phyloP scores from a whole-genome alignment of 2,888 invertebrate genomes.

The Helleia helle region DNA sequence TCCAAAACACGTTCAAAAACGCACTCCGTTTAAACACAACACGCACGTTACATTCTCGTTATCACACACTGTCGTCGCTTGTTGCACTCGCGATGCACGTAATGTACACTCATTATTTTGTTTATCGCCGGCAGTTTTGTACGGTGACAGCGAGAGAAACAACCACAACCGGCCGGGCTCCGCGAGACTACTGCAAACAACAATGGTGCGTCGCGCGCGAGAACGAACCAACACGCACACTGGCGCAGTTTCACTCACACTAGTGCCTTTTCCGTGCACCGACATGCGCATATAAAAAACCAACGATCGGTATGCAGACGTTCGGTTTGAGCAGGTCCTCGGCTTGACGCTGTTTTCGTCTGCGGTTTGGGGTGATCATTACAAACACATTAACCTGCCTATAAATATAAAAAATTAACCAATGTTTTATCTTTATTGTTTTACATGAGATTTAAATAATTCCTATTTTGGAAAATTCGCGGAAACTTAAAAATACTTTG shows the following conservation, averaged over 20 bases:
- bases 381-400: conserved; percentile 35
- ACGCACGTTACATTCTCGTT: conserved; percentile 65
- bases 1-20: conserved; percentile 59
- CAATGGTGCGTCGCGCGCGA: conserved; percentile 55
- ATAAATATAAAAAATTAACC: too few relatives aligned
- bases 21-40: conserved; percentile 61
- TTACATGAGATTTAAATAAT: too few relatives aligned
- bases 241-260: conserved; percentile 38
- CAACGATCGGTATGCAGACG: conserved; percentile 74
- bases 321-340: conserved; percentile 72
- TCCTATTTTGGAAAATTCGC: too few relatives aligned
- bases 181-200: conserved; percentile 65
- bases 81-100: conserved; percentile 66
- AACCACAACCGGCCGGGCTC: conserved; percentile 43
- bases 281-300: conserved; percentile 66
- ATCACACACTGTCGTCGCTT: conserved; percentile 68
- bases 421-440: background rate
- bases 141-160: conserved; percentile 43
- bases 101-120: conserved; percentile 69
- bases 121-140: conserved; percentile 61
- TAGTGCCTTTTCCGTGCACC: conserved; percentile 39
- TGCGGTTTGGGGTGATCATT: conserved; percentile 62
- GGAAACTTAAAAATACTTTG: too few relatives aligned
- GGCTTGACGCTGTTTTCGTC: conserved; percentile 73
- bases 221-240: conserved; percentile 52